Evolutionary conservation across 2,888 invertebrate species (phyloP), one percentile per base, ranked within the genome.

Genomic region (Ophion ellenae): DNA sequence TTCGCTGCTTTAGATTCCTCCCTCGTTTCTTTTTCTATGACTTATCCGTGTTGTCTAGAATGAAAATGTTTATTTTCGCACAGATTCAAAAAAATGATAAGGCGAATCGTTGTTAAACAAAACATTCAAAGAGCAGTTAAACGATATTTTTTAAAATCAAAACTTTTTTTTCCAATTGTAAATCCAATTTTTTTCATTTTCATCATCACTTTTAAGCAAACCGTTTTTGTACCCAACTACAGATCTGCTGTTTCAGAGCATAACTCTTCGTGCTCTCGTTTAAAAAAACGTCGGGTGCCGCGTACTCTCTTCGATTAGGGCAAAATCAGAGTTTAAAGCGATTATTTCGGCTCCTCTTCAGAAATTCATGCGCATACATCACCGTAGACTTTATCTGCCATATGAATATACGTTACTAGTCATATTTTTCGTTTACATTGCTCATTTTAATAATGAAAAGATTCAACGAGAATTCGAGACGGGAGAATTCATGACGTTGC

Each of bases 331-430:
- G 40, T 36, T 24, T 24, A 5, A 53, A 59, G 24, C n/a, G 57
- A 45, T 45, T 17, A 2, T 59, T 24, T 32, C 17, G 17, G 40
- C 32, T 59, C 40, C 3, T 20, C 24, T 57, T 10, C 11, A 61
- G 7, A 32, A 47, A 70, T 53, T 74, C 67, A 74, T 24, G 63
- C 40, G 59, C 45, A 61, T 11, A 20, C 47, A 24, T 2, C 14
- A 70, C 45, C 66, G 67, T 66, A 28, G 9, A 81, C 64, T 75
- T 81, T 36, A 66, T 75, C 66, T 66, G 32, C 40, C 66, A 24
- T 70, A 45, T 64, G 5, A 64, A 45, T 66, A 57, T 36, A 24
- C 70, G 70, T 85, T 85, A 66, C 85, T 82, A 82, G 85, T 79
- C 85, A 85, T 53, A 47, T 24, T 82, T 81, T 57, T 66, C 75